Conservation (phyloP, 2,797 vertebrate genomes). For the Falco rusticolus region DNA sequence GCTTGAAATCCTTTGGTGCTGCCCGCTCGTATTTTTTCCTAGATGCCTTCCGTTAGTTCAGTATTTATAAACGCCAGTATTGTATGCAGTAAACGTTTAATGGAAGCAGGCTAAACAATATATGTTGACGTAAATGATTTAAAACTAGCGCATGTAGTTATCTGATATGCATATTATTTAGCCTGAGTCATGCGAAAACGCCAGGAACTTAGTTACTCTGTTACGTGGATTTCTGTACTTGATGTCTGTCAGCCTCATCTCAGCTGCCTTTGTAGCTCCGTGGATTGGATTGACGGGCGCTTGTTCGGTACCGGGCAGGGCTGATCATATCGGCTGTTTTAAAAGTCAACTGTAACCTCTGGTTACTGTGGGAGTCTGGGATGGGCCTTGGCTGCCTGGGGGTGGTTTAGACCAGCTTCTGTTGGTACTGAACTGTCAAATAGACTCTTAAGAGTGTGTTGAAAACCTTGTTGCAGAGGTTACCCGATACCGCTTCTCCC, state of each 20-base stretch:
- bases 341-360: rapidly evolving
- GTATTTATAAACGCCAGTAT: rapidly evolving
- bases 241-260: rapidly evolving
- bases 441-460: background rate
- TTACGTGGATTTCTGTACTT: rapidly evolving
- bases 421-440: rapidly evolving
- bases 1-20: no score
- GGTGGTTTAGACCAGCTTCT: rapidly evolving
- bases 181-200: background rate
- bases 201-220: rapidly evolving
- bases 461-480: background rate
- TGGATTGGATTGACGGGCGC: rapidly evolving
- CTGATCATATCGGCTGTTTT: background rate
- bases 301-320: no score
- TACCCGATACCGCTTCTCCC: rapidly evolving
- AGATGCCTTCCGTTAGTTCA: rapidly evolving
- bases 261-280: rapidly evolving
- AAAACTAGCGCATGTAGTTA: background rate
- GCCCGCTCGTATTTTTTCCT: rapidly evolving
- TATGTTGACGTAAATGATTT: background rate
- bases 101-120: background rate
- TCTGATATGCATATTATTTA: background rate
- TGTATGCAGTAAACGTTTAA: rapidly evolving
- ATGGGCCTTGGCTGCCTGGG: background rate
- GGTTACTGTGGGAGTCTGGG: background rate